Base-by-base conservation (phyloP, 1,140 invertebrate genomes). In the Heliconius nattereri region DNA sequence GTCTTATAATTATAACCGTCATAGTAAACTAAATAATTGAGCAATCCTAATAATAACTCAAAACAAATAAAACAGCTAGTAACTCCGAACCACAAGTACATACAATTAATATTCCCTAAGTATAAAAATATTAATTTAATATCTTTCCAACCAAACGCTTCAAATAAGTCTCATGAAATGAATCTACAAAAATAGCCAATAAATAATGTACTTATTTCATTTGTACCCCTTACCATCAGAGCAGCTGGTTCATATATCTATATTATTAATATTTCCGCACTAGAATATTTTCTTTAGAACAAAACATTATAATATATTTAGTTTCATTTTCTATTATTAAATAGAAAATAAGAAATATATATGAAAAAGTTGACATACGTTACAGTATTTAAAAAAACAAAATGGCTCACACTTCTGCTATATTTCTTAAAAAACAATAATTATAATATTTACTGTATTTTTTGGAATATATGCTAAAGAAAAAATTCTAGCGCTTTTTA, bases 111-210 rank as follows among this genome's bases (percentile, higher is more conserved):
- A 81, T 78, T 75, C 49, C 66, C 89, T 92, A 92, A 90, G 91
- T 94, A 94, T 86, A 93, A 94, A 94, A 94, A 94, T 94, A 94
- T 94, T 88, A 91, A 92, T 94, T 90, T 87, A 92, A 91, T 88
- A 91, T 91, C 83, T 90, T 85, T 87, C 87, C 45, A 90, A 92
- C 85, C 80, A 84, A 90, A 90, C 81, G 76, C 82, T 85, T 84
- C 81, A 87, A 92, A 89, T 80, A 84, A 87, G 73, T 88, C 78
- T 88, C 81, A 81, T 83, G 87, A 90, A 92, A 91, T 91, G n/a
- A 94, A 91, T 87, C 83, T 90, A 89, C 84, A 91, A 89, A 87
- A 91, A 89, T 89, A 90, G 89, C 90, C 88, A 90, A 92, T 92
- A 88, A 92, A 90, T 83, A 87, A 85, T 88, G 84, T 91, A 87